These are phyloP conservation scores for Thalassarche chlororhynchos DNA, from an alignment of 2,113 vertebrate genomes.

Conservation along the genomic window DNA sequence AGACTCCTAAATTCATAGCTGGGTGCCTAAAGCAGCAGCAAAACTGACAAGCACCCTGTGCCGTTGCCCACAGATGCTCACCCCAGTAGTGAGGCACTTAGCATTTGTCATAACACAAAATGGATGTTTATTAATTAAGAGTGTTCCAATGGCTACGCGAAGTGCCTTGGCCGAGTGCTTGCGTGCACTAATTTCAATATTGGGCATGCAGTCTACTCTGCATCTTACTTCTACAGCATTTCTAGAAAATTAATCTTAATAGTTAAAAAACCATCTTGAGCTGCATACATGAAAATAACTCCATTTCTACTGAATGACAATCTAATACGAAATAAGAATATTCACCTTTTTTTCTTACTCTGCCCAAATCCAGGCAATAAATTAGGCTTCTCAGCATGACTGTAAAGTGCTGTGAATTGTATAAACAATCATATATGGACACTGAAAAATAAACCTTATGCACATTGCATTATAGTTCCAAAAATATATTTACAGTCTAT, in stretches of 20 bases:
- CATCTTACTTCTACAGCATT: conserved; percentile 53
- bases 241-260: conserved; percentile 73
- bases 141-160: not conserved
- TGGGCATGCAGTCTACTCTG: conserved; percentile 65
- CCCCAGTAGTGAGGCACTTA: conserved; percentile 43
- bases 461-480: conserved; percentile 99
- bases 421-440: conserved; percentile 82
- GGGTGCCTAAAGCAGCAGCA: conserved; percentile 1
- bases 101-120: conserved; percentile 7
- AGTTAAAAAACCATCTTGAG: conserved; percentile 73
- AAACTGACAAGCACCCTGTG: not conserved
- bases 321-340: conserved; percentile 74
- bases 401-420: conserved; percentile 81
- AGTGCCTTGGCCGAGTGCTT: not conserved
- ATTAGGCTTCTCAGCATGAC: conserved; percentile 76
- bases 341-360: conserved; percentile 73
- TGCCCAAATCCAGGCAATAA: conserved; percentile 74
- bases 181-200: not conserved
- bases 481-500: conserved; percentile 99
- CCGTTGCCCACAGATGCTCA: conserved; percentile 3
- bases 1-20: not conserved
- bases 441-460: conserved; percentile 87
- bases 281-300: conserved; percentile 74
- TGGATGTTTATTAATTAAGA: not conserved
- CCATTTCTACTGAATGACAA: conserved; percentile 68